Evolutionary conservation across 1,140 invertebrate species (phyloP).

Genomic region (Trypoxylus dichotomus): DNA sequence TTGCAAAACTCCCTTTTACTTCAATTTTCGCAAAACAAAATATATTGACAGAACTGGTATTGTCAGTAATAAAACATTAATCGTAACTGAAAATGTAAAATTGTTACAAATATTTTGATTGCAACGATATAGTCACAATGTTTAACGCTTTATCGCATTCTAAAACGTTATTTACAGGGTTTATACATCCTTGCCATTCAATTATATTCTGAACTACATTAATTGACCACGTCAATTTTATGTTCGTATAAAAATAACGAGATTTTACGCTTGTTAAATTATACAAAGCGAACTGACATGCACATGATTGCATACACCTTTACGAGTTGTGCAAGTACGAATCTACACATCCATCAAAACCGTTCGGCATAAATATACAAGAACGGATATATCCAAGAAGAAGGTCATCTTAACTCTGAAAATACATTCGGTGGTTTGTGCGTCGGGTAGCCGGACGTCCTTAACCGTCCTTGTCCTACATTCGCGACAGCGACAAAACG

Average conservation of each 20-base stretch:
- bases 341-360: background rate
- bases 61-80: too few species aligned
- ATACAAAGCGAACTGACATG: background rate
- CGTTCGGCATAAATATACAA: background rate
- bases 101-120: too few species aligned
- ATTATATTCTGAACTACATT: background rate
- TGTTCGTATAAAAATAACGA: background rate
- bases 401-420: background rate
- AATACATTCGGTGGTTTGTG: background rate
- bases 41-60: too few species aligned
- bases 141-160: too few species aligned
- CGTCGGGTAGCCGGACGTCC: background rate
- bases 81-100: too few species aligned
- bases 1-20: too few species aligned
- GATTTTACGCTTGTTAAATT: background rate
- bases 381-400: background rate
- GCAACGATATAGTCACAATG: too few species aligned
- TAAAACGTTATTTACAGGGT: too few species aligned
- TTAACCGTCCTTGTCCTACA: background rate
- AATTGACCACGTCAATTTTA: background rate
- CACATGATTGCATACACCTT: background rate
- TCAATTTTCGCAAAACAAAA: too few species aligned
- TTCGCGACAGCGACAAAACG: background rate
- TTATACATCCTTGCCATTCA: background rate
- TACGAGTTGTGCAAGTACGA: background rate